Evolutionary conservation across 2,888 invertebrate species (phyloP), one percentile per base, ranked within the genome.

Genomic region (Homarus gammarus): DNA sequence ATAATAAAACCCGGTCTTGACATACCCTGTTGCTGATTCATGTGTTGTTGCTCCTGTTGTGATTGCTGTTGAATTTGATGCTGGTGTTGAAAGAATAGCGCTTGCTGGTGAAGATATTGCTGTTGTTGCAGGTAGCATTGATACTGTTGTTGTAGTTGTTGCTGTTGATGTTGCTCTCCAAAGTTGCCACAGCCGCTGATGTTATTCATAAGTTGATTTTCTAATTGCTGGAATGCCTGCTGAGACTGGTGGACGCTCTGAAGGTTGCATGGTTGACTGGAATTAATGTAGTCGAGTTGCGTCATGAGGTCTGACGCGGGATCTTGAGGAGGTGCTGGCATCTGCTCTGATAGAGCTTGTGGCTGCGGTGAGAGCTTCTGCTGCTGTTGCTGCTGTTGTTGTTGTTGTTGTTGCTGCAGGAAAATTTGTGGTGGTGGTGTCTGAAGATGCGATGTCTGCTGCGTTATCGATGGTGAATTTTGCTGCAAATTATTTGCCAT

Each of bases 151-250:
- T 87, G 61, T 0, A 40, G 44, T 8, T 33, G 73, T 27, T 79
- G 70, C 2, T 87, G 61, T 49, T 81, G 70, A 1, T 72, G 40
- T 10, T 86, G 86, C 22, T 86, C 78, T 12, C 49, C 86, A 36
- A 56, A 79, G 18, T 18, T 44, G 1, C 75, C 75, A n/a, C 22
- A 79, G 18, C 31, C 51, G 38, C 49, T 51, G n/a, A 72, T 51
- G 49, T 40, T 44, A 70, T 40, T 70, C 72, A 79, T 79, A 0
- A 72, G 86, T 22, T 83, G 83, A 49, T 68, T 79, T 44, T 87
- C 79, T n/a, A 87, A 70, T 33, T 79, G 79, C 10, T 51, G 40
- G 56, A 78, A 79, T 36, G 79, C 86, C n/a, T 79, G 86, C 49
- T 82, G 82, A 5, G 44, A 68, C 15, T 83, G 83, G 22, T 36